Base-by-base conservation (phyloP, 2,888 invertebrate species). In the Andricus curvator region DNA sequence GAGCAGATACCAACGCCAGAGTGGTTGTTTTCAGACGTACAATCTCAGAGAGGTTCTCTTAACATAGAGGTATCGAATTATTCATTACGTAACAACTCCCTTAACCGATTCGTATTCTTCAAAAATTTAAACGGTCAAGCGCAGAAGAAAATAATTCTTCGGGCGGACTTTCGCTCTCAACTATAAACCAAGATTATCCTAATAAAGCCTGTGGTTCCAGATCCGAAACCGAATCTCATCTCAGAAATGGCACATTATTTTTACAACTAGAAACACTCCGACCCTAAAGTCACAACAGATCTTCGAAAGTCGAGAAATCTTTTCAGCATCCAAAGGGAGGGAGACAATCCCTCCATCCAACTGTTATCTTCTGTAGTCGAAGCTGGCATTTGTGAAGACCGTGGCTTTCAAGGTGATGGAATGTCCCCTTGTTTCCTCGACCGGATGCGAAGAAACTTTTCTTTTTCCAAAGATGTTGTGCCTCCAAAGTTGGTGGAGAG, bases 401-500 rank as follows among this genome's bases (percentile, higher is more conserved):
- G 90, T 90, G 13, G 89, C 90, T 81, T 87, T 88, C 17, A 90
- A 82, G 11, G 89, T 89, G 64, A 90, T 84, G 13, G 70, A 78
- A 25, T 77, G 77, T 33, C 33, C 25, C 3, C 33, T 56, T 6
- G 66, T 51, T 33, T 80, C 66, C 25, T 78, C 76, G 17, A 41
- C n/a, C 20, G 60, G 77, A 33, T 11, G 13, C 1, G 68, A 5
- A 29, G 20, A 17, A 41, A 22, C 22, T 48, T 78, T 76, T 8
- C 15, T 64, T 6, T 78, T 79, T 17, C 79, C 78, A 78, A 62
- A 78, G 65, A 82, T 87, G 13, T 89, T 89, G 88, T 95, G 94
- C 80, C 93, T 92, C 94, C 94, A 95, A 33, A 93, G 88, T 67
- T 92, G 90, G 86, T 95, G 95, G 79, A 94, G 88, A 20, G 93